Base-by-base conservation (phyloP, 1,140 invertebrate genomes). In the Drosophila gunungcola region DNA sequence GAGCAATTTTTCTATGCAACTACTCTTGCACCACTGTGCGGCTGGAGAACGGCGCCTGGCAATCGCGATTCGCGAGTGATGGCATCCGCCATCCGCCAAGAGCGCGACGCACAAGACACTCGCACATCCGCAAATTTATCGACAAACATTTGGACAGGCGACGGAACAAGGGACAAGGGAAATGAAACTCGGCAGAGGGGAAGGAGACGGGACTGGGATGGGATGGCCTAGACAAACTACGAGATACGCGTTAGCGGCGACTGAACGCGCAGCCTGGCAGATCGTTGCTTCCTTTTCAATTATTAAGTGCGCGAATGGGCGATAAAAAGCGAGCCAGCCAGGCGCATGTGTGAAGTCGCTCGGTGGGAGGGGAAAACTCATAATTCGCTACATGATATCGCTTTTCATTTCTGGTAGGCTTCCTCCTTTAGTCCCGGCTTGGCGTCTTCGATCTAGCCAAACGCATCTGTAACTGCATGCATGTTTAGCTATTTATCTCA, bases 101-200 rank as follows among this genome's bases (percentile, higher is more conserved):
- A 72, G 69, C 69, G 64, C 57, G 46, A 65, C 78, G 84, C 80
- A 78, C 84, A 90, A 89, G 85, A 89, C 77, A 90, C 80, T 89
- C 85, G 84, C 73, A 89, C 85, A 89, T 89, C 84, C 84, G 84
- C 78, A 84, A 89, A 89, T 90, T 90, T 90, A 90, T 90, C 81
- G 82, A 90, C 86, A 90, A 90, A 90, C 86, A 90, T 90, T 90
- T 90, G 81, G 79, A 83, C 78, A 86, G 76, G 34, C 70, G 60
- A 64, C 74, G 62, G 64, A 64, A 76, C 78, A 78, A 46, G 52
- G 42, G 49, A 49, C 45, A 25, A 27, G 45, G 25, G 27, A 48
- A 12, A 36, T 38, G 64, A 51, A 32, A 4, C 6, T 3, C 29
- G 29, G 29, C 29, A 21, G 16, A 21, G 29, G 29, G 29, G 29